Conservation (phyloP, 2,113 vertebrate species). For the Campylomormyrus numenius region DNA sequence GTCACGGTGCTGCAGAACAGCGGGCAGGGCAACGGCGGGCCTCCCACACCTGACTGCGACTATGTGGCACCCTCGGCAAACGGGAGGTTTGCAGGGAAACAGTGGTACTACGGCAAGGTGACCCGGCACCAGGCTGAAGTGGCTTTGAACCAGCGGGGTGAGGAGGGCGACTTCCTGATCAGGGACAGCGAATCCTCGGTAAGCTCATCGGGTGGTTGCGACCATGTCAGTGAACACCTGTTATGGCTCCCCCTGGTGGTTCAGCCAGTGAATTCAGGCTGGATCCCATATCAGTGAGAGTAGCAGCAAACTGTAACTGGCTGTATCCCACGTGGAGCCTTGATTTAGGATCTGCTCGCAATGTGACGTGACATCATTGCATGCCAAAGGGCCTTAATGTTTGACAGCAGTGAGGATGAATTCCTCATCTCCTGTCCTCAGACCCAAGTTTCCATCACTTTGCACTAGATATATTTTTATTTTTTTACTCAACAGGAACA, state of each 20-base stretch:
- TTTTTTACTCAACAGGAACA: not conserved
- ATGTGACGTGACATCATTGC: not conserved
- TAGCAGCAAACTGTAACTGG: not conserved
- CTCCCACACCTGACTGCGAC: constrained; percentile 79
- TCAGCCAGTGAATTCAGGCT: not conserved
- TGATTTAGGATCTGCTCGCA: not conserved
- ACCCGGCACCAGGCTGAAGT: constrained; percentile 85
- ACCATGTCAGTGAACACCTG: not conserved
- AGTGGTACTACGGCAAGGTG: constrained; percentile 87
- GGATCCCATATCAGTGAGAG: not conserved
- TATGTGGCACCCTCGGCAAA: constrained; percentile 75
- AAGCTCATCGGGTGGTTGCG: constrained; percentile 37
- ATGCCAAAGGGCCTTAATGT: not conserved
- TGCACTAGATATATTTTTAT: not conserved
- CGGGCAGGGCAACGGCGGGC: constrained; percentile 54
- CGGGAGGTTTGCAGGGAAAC: constrained; percentile 79
- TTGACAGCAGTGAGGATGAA: not conserved
- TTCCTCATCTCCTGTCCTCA: not conserved
- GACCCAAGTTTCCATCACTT: not conserved
- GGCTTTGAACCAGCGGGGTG: constrained; percentile 81
- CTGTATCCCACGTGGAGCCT: not conserved
- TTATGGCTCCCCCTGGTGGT: not conserved
- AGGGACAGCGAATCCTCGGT: constrained; percentile 87
- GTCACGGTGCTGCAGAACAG: constrained; percentile 76
- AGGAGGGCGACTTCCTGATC: constrained; percentile 84